Base-by-base conservation (phyloP, 1,140 invertebrate genomes). In the Anoplophora glabripennis region DNA sequence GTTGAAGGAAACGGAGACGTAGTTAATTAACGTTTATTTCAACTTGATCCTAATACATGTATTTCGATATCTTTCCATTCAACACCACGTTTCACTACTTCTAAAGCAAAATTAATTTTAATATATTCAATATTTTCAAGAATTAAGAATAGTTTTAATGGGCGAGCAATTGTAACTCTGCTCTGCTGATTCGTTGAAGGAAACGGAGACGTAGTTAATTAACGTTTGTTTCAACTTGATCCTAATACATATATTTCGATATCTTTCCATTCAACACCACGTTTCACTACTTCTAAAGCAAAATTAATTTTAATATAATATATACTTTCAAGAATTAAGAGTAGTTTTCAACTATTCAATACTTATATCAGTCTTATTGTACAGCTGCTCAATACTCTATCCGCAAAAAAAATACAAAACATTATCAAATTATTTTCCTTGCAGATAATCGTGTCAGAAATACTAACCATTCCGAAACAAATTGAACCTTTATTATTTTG, bases 201-300 rank as follows among this genome's bases (percentile, higher is more conserved):
- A 69, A 84, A 90, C 79, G 17, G 83, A 84, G 48, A 84, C 80
- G 76, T 89, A 90, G 18, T 76, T 63, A 28, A 65, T 49, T n/a
- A n/a, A n/a, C n/a, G 48, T 72, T 69, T 18, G 15, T 75, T 60
- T 76, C 74, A 63, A 63, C 73, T 53, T 75, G 90, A 89, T 69
- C 92, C 90, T 14, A 91, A 71, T 0, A 90, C 89, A 79, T 93
- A 90, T 57, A 89, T 83, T 63, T 89, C 86, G 35, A 87, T 80
- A 73, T 93, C 90, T 74, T 90, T 93, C 85, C 90, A 92, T 71
- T 93, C 90, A 1, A 93, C 87, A 59, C 93, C 87, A 53, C 89
- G 82, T 68, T 90, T 90, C 38, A 94, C 86, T 38, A 93, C 84
- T 69, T 93, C 91, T 61, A 93, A 76, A 51, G 87, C 89, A 72